Evolutionary conservation across 2,113 vertebrate species (phyloP).

Genomic region (Dipodomys merriami): DNA sequence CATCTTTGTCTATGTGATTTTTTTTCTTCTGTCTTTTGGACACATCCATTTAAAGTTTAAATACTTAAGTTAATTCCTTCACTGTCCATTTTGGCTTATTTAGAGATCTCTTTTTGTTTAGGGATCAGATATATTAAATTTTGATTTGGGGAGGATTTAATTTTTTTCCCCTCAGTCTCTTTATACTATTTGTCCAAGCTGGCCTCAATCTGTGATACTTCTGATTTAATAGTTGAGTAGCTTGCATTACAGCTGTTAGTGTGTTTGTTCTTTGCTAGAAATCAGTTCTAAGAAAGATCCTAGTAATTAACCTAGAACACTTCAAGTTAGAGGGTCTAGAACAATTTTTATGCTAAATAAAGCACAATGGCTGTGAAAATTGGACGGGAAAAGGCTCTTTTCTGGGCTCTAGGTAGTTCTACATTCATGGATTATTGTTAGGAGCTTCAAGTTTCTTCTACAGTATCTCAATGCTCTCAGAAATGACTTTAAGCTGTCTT

Average conservation of each 20-base stretch:
- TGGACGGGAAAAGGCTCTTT: background rate
- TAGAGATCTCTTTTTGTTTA: background rate
- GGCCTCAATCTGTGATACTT: too few relatives aligned
- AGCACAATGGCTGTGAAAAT: background rate
- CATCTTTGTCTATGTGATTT: background rate
- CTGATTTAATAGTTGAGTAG: too few relatives aligned
- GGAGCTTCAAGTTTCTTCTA: constrained; percentile 47
- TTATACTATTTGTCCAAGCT: too few relatives aligned
- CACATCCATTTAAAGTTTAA: constrained; percentile 19
- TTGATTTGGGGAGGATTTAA: background rate
- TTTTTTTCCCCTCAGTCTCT: too few relatives aligned
- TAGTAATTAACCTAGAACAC: background rate
- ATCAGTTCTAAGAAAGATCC: background rate
- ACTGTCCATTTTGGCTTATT: background rate
- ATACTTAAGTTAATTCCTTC: background rate
- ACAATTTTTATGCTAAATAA: constrained; percentile 17
- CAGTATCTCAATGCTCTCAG: constrained; percentile 47
- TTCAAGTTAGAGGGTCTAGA: background rate
- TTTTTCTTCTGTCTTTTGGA: background rate
- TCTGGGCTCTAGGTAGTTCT: background rate
- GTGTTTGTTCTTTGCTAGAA: constrained; percentile 30
- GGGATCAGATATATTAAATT: background rate
- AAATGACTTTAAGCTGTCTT: constrained; percentile 62
- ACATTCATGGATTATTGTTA: background rate
- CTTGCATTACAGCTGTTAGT: too few relatives aligned